These are phyloP conservation scores for Melinaea marsaeus DNA, from an alignment of 2,888 invertebrate species.

Conservation along the genomic window DNA sequence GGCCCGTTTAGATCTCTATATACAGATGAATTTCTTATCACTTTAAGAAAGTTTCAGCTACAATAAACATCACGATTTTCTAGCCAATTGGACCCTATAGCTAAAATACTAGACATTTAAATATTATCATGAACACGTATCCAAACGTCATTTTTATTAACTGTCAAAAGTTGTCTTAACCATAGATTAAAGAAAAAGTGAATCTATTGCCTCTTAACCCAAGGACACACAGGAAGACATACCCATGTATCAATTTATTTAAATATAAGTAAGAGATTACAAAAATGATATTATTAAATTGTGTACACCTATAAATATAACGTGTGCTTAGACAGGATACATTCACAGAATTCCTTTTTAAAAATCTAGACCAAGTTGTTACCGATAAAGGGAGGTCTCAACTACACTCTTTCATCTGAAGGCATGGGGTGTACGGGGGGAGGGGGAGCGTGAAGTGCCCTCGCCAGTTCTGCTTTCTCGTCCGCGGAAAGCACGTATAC, in stretches of 20 bases:
- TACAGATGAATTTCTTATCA: conserved; percentile 15
- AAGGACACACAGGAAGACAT: no score
- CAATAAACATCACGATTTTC: conserved; percentile 46
- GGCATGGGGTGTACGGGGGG: conserved; percentile 48
- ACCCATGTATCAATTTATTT: no score
- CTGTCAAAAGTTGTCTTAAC: neutral
- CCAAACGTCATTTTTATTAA: conserved; percentile 7
- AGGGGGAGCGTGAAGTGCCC: conserved; percentile 62
- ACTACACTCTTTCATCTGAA: conserved; percentile 40
- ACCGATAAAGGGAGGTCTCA: neutral
- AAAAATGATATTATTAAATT: no score
- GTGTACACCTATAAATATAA: no score
- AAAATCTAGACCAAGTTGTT: no score
- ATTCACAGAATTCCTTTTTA: no score
- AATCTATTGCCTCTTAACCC: no score
- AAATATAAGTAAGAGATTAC: no score
- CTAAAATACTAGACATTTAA: conserved; percentile 41
- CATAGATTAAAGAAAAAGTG: neutral
- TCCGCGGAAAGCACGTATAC: conserved; percentile 83
- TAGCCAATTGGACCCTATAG: conserved; percentile 65
- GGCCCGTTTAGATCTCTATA: conserved; percentile 18
- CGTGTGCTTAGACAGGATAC: no score
- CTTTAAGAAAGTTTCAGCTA: conserved; percentile 7
- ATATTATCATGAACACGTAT: conserved; percentile 17
- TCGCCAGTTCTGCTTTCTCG: conserved; percentile 77